Evolutionary conservation across 2,888 invertebrate genomes (phyloP), one percentile per base, ranked within the genome.

Genomic region (Hydriomena furcata): DNA sequence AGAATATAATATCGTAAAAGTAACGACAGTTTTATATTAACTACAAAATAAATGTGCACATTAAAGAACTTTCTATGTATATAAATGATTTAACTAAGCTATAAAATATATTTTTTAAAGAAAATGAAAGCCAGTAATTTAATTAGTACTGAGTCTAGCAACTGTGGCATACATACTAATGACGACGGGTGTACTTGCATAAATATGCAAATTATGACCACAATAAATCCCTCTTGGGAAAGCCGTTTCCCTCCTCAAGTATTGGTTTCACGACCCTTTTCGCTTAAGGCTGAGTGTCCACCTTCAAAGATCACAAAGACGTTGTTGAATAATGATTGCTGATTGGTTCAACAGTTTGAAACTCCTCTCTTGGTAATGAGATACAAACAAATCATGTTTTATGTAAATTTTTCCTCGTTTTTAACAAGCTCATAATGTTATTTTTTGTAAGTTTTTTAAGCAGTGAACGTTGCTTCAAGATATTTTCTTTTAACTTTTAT

Each of bases 121-220:
- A 40, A 49, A 57, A 60, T 60, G 51, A 53, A 50, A 55, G 47
- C 51, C 48, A 52, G 47, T 56, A 27, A 55, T 53, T 48, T 47
- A 52, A 54, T 58, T 55, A 58, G 50, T 48, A 48, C 43, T 23
- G 41, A 43, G 48, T 45, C 49, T 42, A 44, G 44, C 45, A 36
- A 53, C 44, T 40, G 62, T 56, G 44, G 51, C 55, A 54, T 60
- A 60, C 65, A 63, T 65, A 65, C 63, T 71, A 74, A 71, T 73
- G 54, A 60, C 57, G 62, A 60, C 63, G 59, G 57, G 58, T 64
- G 53, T 63, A 47, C 53, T 34, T 53, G 66, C 63, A 73, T 73
- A 73, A 74, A 74, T 71, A 75, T 74, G 73, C 66, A 73, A 74
- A 74, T 73, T 58, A 55, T 52, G 47, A 38, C 50, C 65, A 63